Evolutionary conservation across 2,797 vertebrate species (phyloP), one percentile per base, ranked within the genome.

Genomic region (Pipistrellus kuhlii): DNA sequence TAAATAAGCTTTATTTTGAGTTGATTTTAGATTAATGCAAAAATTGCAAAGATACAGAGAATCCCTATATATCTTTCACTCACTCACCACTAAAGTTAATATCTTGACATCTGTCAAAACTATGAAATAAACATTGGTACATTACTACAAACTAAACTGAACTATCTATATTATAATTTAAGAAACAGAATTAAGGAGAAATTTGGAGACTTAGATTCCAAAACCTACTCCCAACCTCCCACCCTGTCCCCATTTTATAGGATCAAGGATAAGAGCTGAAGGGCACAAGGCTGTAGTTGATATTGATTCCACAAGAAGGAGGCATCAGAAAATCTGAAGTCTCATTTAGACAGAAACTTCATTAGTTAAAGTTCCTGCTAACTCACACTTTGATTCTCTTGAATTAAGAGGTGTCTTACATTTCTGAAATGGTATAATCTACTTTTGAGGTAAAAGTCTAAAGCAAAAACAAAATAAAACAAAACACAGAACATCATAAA

Each of bases 381-480:
- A 86, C n/a, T 68, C 41, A 83, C 1, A 44, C 10, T 88, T 84
- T 23, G 21, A 76, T 62, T 68, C 27, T 89, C 25, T 78, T 35
- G 89, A 69, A 72, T 35, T 15, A 48, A 71, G 72, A 35, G 32
- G 4, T 72, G 0, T 77, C 25, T 83, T 89, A 55, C 20, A 64
- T 89, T 91, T 94, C 51, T 88, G 51, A 78, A 78, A 62, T 55
- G 27, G 30, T 48, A 23, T n/a, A 87, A 69, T 17, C 25, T 55
- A 46, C 27, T 55, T 35, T 83, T 14, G 64, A 68, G 51, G 25
- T 83, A 77, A 87, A 95, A n/a, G 3, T 66, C 8, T 57, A 76
- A 84, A 93, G 64, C 14, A 46, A 93, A 82, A 57, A 51, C 11
- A 44, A 44, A 44, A n/a, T n/a, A n/a, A n/a, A n/a, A n/a, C n/a